phyloP scores from a whole-genome alignment of 2,113 vertebrate genomes.

The Psophia crepitans region DNA sequence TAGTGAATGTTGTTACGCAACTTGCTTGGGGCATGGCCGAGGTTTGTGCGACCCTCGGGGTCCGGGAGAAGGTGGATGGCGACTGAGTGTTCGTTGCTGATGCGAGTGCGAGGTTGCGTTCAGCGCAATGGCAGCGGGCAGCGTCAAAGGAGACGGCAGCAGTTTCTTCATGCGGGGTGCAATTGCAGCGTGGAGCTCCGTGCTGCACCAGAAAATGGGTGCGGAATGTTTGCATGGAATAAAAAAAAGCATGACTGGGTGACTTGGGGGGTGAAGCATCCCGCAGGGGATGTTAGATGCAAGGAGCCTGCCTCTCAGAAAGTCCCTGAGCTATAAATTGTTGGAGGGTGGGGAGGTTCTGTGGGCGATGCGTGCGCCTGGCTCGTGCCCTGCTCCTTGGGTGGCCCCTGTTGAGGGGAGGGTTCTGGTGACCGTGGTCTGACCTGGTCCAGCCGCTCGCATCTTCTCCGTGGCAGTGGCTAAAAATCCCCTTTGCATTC shows the following conservation, averaged over 20 bases:
- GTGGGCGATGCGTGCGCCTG: rapidly evolving
- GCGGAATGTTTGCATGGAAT: neutral
- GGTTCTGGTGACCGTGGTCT: neutral
- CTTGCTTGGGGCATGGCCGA: neutral
- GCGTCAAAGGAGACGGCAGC: neutral
- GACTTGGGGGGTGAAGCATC: neutral
- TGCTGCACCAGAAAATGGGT: neutral
- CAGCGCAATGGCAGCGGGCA: neutral
- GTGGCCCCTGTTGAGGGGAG: neutral
- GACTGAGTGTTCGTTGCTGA: rapidly evolving
- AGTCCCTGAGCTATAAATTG: neutral
- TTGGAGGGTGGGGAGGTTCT: neutral
- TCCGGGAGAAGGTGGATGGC: neutral
- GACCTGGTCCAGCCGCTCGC: rapidly evolving
- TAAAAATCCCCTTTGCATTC: neutral
- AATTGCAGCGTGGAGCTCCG: neutral
- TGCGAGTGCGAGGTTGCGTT: neutral
- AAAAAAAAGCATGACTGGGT: neutral
- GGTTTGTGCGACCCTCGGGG: neutral
- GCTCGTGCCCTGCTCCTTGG: neutral
- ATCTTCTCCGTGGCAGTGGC: rapidly evolving
- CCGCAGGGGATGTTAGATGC: neutral
- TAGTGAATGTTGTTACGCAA: neutral
- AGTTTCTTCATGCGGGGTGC: rapidly evolving
- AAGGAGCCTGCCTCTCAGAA: neutral